Conservation (phyloP, 2,888 invertebrate species). For the Synanthedon formicaeformis region DNA sequence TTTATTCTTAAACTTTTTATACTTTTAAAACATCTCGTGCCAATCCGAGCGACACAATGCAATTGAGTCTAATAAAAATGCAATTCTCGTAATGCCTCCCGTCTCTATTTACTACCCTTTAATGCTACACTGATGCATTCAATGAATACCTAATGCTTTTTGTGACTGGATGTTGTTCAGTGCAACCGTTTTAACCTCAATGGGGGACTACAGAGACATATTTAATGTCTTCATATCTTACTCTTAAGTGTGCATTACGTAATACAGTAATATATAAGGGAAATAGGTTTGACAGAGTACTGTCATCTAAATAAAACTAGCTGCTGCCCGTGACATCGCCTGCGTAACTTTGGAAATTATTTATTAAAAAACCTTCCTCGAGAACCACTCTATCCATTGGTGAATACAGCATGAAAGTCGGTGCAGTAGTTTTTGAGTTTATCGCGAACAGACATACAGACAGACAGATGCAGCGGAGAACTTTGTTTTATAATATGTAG, state of each 20-base stretch:
- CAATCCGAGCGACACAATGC: conserved; percentile 22
- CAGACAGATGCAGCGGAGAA: too few species aligned
- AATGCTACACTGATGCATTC: conserved; percentile 24
- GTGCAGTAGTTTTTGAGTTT: too few species aligned
- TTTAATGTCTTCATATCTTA: background rate
- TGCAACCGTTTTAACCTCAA: conserved; percentile 17
- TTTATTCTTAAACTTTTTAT: background rate
- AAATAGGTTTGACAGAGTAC: too few species aligned
- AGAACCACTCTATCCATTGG: too few species aligned
- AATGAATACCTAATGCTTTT: conserved; percentile 51
- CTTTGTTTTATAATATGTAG: too few species aligned
- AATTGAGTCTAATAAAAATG: conserved; percentile 54
- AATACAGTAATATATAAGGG: too few species aligned
- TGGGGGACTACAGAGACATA: conserved; percentile 7
- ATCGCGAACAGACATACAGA: too few species aligned
- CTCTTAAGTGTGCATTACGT: background rate
- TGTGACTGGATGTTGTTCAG: conserved; percentile 32
- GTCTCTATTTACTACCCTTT: conserved; percentile 39
- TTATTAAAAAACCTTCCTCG: too few species aligned
- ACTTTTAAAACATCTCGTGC: conserved; percentile 1
- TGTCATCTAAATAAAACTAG: too few species aligned
- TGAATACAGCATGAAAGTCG: too few species aligned
- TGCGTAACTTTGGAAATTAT: too few species aligned
- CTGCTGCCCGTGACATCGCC: too few species aligned
- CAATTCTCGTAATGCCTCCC: conserved; percentile 46